Conservation (phyloP, 2,888 invertebrate species). For the Scaptomyza reducta region DNA sequence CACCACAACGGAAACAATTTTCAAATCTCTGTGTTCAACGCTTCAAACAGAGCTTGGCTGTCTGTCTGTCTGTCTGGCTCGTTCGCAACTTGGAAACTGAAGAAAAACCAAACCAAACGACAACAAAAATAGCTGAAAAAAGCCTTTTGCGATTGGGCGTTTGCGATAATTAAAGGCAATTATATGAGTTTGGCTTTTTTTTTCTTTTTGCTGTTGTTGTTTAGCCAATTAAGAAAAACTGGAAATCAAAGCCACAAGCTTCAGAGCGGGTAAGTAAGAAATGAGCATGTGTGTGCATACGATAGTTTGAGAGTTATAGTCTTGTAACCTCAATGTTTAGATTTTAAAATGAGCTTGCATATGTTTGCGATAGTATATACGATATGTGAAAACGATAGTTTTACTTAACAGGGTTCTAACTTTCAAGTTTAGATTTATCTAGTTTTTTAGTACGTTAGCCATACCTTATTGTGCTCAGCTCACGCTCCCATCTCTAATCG, state of each 20-base stretch:
- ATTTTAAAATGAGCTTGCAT: too few species aligned
- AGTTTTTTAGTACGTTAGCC: background rate
- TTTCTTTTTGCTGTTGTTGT: background rate
- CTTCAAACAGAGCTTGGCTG: constrained; percentile 17
- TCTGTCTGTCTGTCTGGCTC: background rate
- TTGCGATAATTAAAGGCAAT: constrained; percentile 81
- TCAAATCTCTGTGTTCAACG: constrained; percentile 38
- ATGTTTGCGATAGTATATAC: too few species aligned
- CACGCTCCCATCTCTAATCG: constrained; percentile 46
- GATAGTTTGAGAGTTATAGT: constrained; percentile 14
- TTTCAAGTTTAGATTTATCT: background rate
- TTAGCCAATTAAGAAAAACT: constrained; percentile 76
- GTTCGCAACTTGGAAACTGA: constrained; percentile 20
- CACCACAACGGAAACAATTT: constrained; percentile 71
- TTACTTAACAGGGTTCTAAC: background rate
- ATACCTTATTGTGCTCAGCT: background rate
- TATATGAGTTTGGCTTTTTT: constrained; percentile 61
- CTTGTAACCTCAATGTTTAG: background rate
- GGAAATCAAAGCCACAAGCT: constrained; percentile 38
- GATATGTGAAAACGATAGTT: constrained; percentile 1
- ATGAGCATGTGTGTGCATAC: too few species aligned
- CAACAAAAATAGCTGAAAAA: constrained; percentile 40
- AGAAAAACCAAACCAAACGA: constrained; percentile 24
- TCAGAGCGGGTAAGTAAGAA: constrained; percentile 9
- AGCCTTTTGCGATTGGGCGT: constrained; percentile 79